These are phyloP conservation scores for Botrylloides violaceus DNA, from an alignment of 23 tunicate species.

Conservation along the genomic window DNA sequence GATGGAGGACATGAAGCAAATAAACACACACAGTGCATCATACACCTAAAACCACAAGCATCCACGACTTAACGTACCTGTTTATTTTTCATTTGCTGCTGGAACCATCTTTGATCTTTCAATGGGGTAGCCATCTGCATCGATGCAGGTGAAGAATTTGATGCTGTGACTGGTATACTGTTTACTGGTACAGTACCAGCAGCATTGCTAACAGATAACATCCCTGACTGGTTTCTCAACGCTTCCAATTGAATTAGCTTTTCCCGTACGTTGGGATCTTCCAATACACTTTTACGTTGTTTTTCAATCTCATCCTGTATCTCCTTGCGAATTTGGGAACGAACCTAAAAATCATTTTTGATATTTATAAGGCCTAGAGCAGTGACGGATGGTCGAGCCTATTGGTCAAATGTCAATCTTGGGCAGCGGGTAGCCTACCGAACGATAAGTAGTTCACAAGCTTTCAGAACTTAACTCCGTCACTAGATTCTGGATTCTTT, in stretches of 20 bases:
- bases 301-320: constrained; percentile 82
- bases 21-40: too few relatives aligned
- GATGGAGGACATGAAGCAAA: too few relatives aligned
- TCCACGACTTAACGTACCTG: constrained; percentile 7
- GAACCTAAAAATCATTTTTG: constrained; percentile 59
- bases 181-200: not conserved
- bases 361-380: too few relatives aligned
- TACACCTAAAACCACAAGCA: not conserved
- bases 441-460: too few relatives aligned
- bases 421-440: too few relatives aligned
- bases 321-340: constrained; percentile 69
- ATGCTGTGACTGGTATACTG: not conserved
- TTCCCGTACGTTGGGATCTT: constrained; percentile 60
- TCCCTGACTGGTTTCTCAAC: constrained; percentile 46
- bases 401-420: too few relatives aligned
- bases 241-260: constrained; percentile 75
- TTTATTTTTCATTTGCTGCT: constrained; percentile 16
- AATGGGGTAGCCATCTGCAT: constrained; percentile 1
- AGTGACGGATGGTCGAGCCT: too few relatives aligned
- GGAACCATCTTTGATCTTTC: constrained; percentile 16
- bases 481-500: too few relatives aligned
- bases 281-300: constrained; percentile 67
- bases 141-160: constrained; percentile 2
- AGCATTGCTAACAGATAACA: constrained; percentile 19
- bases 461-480: too few relatives aligned